Base-by-base conservation (phyloP, 2,113 vertebrate genomes). In the Festucalex cinctus region DNA sequence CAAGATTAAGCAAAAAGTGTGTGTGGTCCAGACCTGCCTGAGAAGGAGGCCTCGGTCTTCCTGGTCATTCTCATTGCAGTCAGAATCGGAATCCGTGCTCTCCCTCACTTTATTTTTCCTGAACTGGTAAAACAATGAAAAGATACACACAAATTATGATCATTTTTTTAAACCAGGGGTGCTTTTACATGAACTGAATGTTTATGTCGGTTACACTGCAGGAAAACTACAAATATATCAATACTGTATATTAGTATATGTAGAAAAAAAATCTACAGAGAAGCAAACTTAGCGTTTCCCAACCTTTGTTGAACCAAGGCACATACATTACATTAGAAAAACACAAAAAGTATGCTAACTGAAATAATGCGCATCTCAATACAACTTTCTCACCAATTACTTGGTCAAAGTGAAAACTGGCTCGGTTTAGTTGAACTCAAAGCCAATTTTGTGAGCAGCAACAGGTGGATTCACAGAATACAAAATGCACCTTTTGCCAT, bases 71-170 rank as follows among this genome's bases (percentile, higher is more conserved):
- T 86, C 90, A 0, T 92, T 90, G 65, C 66, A 76, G 64, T 92
- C 91, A 0, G 90, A 92, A 73, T 89, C 84, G 46, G 87, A 89
- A 20, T 84, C 83, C 5, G 44, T 7, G 39, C 28, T 69, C 0
- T 86, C 73, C 36, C 87, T 86, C 64, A 90, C 85, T 90, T 92
- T 92, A 75, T 89, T 90, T 65, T 83, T 85, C 76, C 69, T 88
- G 79, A 93, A 92, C 91, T 92, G 77, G 16, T 24, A 20, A 13
- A 74, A n/a, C 24, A 72, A 16, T n/a, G 6, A 28, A 82, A 58
- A 61, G 13, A 62, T 62, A 0, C 35, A 8, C 39, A 60, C 35
- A 43, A 43, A 3, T 4, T 2, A 16, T 24, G 24, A 24, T 26
- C 22, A 26, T 26, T n/a, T 39, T 61, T 35, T 6, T 26, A 17